Evolutionary conservation across 1,140 invertebrate species (phyloP), one percentile per base, ranked within the genome.

Genomic region (Metopolophium dirhodum): DNA sequence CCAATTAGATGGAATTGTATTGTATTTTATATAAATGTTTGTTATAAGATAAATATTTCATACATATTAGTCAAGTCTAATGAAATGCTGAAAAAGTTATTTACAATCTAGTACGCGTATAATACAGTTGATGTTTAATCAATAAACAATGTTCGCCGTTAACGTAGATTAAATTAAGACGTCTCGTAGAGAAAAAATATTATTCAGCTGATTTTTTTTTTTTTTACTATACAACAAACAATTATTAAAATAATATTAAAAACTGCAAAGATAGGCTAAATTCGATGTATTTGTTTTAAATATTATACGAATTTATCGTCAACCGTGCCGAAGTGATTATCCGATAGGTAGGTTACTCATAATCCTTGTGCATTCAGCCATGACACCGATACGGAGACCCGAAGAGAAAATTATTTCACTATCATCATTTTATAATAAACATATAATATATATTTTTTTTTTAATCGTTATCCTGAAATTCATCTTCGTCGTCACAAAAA

Each of bases 321-420:
- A 49, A 77, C 45, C 30, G 37, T 35, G 68, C 37, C 26, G 90
- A 91, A 37, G 47, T 91, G 89, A 90, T 57, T 90, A 91, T 82
- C 68, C 61, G 90, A 91, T 49, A 37, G 61, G 61, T 35, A 54
- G 37, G 87, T 88, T 86, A 54, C 41, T 91, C 90, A 77, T 82
- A 91, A 82, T 83, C 26, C 30, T 77, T 49, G 90, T 82, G 90
- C 90, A 47, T 77, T 91, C 41, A 82, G 30, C 90, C 90, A 45
- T 91, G 41, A 91, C 9, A 51, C 90, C 68, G 90, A 82, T 77
- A 91, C 30, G 57, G 51, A 47, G 68, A 77, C 18, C 30, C 45
- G 30, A 82, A n/a, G 61, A 49, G 57, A 90, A 91, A 91, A 82
- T 82, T 30, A 91, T 91, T 82, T 51, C 68, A 68, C 68, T 90